Evolutionary conservation across 2,797 vertebrate genomes (phyloP), one percentile per base, ranked within the genome.

Genomic region (Falco naumanni): DNA sequence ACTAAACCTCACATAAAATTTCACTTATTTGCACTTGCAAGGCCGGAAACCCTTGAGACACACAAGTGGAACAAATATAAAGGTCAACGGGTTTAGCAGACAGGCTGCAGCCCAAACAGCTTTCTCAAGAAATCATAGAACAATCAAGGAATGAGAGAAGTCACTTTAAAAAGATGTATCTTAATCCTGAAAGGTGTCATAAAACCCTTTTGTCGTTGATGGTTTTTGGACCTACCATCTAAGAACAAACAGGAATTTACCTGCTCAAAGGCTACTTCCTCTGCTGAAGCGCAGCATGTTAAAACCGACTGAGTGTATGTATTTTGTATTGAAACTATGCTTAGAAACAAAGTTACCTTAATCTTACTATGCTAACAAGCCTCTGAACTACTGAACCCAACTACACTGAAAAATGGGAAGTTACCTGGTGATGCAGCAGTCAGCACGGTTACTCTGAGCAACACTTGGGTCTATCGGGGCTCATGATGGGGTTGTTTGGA

Each of bases 121-220:
- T 54, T 86, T 19, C 80, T 71, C 61, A 31, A 31, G 85, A 51
- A 85, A 68, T 17, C 71, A 79, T 56, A 77, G 60, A 57, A 33
- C 1, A 82, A n/a, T 29, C n/a, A 76, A 87, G 93, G 92, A 95
- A 96, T 82, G 83, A 77, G 79, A 56, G 16, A 89, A 93, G n/a
- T 65, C 31, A 31, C 33, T 48, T 89, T 39, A 4, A 60, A 28
- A 87, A 93, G 33, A 80, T 0, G 2, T 24, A 57, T 63, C 53
- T 48, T 64, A 57, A 87, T 37, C 31, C 69, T 47, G 24, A 65
- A 61, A 76, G 8, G 31, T 19, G 24, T 16, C 47, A 66, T 28
- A 64, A 74, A 57, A 60, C 60, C 33, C 22, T 22, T 41, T 29
- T 83, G 39, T 33, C 39, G 77, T 24, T 1, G 0, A 51, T 39